Conservation (phyloP, 2,888 invertebrate genomes). For the Cheilosia soror region DNA sequence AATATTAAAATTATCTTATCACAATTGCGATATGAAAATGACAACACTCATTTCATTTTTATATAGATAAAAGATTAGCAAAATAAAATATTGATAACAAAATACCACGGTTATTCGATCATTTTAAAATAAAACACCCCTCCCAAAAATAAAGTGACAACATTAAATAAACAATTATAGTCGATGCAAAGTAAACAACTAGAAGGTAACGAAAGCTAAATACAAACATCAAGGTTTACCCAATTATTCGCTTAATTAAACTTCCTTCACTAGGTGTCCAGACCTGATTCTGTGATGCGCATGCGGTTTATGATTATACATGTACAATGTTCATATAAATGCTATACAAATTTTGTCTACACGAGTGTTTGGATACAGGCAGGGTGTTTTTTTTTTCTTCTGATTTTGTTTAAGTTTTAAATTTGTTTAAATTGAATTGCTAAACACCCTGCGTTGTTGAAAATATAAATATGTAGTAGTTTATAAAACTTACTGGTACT, state of each 20-base stretch:
- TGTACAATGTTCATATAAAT: slow-evolving; percentile 5
- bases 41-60: slow-evolving; percentile 5
- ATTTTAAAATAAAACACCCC: slow-evolving; percentile 5
- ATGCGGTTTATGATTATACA: slow-evolving; percentile 44
- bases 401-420: background rate
- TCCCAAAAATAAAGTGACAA: slow-evolving; percentile 24
- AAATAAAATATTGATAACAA: slow-evolving; percentile 49
- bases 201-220: slow-evolving; percentile 11
- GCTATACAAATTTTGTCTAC: slow-evolving; percentile 2
- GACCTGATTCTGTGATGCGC: slow-evolving; percentile 62
- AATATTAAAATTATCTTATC: slow-evolving; percentile 61
- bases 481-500: slow-evolving; percentile 75
- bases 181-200: slow-evolving; percentile 9
- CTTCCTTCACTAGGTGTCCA: slow-evolving; percentile 68
- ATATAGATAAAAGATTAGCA: slow-evolving; percentile 45
- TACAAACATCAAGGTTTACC: slow-evolving; percentile 59
- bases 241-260: slow-evolving; percentile 65
- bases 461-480: background rate
- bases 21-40: slow-evolving; percentile 49
- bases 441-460: background rate
- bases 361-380: background rate
- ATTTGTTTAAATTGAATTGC: background rate
- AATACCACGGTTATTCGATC: slow-evolving; percentile 16
- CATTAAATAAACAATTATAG: slow-evolving; percentile 29
- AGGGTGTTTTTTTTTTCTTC: slow-evolving; percentile 23